Conservation (phyloP, 1,140 invertebrate genomes). For the Melipona quadrifasciata region DNA sequence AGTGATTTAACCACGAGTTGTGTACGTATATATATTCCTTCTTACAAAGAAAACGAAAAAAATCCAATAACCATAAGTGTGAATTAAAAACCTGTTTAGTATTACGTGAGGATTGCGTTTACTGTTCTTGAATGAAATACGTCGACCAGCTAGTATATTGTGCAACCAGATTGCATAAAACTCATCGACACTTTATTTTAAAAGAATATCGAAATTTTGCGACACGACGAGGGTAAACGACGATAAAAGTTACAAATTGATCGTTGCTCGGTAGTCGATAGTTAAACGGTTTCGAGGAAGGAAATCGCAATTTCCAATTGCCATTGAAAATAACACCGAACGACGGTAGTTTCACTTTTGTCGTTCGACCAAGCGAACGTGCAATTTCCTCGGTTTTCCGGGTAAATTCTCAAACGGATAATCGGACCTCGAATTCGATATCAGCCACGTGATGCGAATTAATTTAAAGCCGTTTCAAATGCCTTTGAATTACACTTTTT, state of each 20-base stretch:
- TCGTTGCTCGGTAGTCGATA: too few species aligned
- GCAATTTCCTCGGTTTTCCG: slow-evolving; percentile 7
- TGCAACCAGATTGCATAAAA: neutral
- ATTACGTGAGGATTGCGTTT: too few species aligned
- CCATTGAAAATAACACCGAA: slow-evolving; percentile 7
- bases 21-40: too few species aligned
- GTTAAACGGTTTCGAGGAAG: neutral
- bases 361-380: neutral
- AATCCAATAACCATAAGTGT: too few species aligned
- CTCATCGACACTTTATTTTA: neutral
- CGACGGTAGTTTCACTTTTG: slow-evolving; percentile 20
- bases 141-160: neutral
- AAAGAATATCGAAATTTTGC: neutral
- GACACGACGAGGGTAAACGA: too few species aligned
- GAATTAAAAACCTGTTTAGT: neutral
- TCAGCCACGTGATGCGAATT: too few species aligned
- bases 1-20: too few species aligned
- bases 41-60: neutral
- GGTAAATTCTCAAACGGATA: neutral
- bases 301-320: neutral
- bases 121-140: neutral
- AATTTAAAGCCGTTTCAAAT: too few species aligned
- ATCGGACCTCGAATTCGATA: too few species aligned
- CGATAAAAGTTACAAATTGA: too few species aligned
- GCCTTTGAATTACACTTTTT: too few species aligned